Percentiles rank a stretch among this genome's conserved stretches.
These are phyloP conservation scores for Furcula furcula DNA, from an alignment of 2,888 invertebrate genomes.

Conservation along the genomic window DNA sequence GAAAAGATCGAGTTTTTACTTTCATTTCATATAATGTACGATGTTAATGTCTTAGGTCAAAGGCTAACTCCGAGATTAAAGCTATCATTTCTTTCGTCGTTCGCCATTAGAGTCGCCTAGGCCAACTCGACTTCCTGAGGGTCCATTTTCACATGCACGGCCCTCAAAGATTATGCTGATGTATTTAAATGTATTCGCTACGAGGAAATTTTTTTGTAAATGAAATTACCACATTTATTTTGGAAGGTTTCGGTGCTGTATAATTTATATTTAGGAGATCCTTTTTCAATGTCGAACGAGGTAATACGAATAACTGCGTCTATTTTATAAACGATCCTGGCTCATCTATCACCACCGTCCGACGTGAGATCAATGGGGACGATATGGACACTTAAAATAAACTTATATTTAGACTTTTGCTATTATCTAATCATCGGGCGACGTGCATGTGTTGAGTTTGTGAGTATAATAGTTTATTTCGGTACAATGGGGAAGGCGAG, in stretches of 20 bases:
- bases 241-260: conserved; percentile 51
- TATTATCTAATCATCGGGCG: conserved; percentile 23
- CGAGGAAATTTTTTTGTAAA: conserved; percentile 56
- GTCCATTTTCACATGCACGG: conserved; percentile 54
- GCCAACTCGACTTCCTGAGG: conserved; percentile 38
- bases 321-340: conserved; percentile 28
- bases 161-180: conserved; percentile 66
- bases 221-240: conserved; percentile 70
- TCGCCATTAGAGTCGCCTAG: conserved; percentile 38
- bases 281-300: conserved; percentile 58
- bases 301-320: conserved; percentile 39
- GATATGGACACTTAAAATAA: conserved; percentile 1
- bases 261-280: conserved; percentile 54
- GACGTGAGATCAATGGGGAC: not conserved
- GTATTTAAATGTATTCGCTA: conserved; percentile 69
- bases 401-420: conserved; percentile 8
- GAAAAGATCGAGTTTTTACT: not conserved
- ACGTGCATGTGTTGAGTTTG: conserved; percentile 57
- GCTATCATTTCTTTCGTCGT: conserved; percentile 38
- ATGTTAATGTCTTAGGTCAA: conserved; percentile 22
- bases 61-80: conserved; percentile 26
- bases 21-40: conserved; percentile 3
- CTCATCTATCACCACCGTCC: conserved; percentile 22
- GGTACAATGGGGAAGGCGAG: conserved; percentile 56
- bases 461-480: conserved; percentile 71